Conservation (phyloP, 2,113 vertebrate genomes). For the Ictalurus punctatus region DNA sequence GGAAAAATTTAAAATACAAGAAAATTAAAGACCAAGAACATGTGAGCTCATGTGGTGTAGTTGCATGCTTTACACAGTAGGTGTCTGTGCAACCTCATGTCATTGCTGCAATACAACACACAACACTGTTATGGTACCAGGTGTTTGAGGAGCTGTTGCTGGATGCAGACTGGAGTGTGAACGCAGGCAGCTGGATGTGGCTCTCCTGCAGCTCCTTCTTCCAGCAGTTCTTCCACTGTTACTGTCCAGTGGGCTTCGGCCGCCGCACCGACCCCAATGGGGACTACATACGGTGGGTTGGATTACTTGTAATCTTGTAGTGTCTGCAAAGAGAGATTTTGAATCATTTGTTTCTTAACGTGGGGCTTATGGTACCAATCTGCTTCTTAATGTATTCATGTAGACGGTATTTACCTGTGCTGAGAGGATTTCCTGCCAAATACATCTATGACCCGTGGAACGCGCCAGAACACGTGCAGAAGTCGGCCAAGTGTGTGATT, state of each 20-base stretch:
- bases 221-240: conserved; percentile 99
- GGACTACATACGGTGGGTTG: conserved; percentile 90
- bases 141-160: conserved; percentile 96
- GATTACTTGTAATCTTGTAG: not conserved
- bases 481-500: conserved; percentile 90
- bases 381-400: not conserved
- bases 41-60: not conserved
- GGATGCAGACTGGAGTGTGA: conserved; percentile 97
- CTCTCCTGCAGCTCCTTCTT: conserved; percentile 98
- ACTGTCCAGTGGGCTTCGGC: conserved; percentile 95
- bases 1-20: not conserved
- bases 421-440: conserved; percentile 95
- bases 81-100: not conserved
- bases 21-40: not conserved
- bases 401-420: conserved; percentile 91
- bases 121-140: conserved; percentile 60
- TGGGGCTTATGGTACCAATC: too few relatives aligned
- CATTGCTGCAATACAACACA: too few relatives aligned
- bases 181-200: conserved; percentile 99
- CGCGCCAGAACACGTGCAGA: conserved; percentile 90
- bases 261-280: conserved; percentile 96
- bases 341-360: not conserved
- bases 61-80: conserved; percentile 17
- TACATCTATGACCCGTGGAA: conserved; percentile 99
- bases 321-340: not conserved